These are phyloP conservation scores for Hyperoodon ampullatus DNA, from an alignment of 2,113 vertebrate species.

Conservation along the genomic window DNA sequence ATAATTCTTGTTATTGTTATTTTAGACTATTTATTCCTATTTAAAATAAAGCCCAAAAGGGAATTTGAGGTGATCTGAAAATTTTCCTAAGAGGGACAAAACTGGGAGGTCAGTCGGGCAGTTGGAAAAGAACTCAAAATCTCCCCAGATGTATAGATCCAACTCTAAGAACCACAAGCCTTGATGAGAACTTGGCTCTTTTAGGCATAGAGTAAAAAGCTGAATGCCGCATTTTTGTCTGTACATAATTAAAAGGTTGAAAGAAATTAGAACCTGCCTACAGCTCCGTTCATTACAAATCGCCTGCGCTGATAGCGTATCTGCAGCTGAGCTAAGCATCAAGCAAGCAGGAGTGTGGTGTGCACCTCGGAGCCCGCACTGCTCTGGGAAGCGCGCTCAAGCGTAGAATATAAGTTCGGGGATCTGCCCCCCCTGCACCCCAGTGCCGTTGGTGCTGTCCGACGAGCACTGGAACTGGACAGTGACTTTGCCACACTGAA, in stretches of 20 bases:
- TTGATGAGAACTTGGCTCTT: slow-evolving; percentile 72
- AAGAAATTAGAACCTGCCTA: slow-evolving; percentile 77
- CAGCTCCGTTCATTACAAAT: slow-evolving; percentile 72
- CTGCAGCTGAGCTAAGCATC: slow-evolving; percentile 81
- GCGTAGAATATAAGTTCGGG: slow-evolving; percentile 98
- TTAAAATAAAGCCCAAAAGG: slow-evolving; percentile 71
- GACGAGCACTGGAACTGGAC: slow-evolving; percentile 99
- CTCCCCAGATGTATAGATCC: slow-evolving; percentile 34
- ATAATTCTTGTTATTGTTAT: slow-evolving; percentile 41
- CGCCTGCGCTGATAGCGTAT: slow-evolving; percentile 74
- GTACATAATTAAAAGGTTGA: slow-evolving; percentile 79
- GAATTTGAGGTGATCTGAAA: slow-evolving; percentile 60
- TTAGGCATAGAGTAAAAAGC: slow-evolving; percentile 79
- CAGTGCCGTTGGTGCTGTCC: slow-evolving; percentile 98
- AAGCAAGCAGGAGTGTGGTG: slow-evolving; percentile 70
- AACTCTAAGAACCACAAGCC: slow-evolving; percentile 70
- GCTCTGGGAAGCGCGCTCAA: slow-evolving; percentile 82
- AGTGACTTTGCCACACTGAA: slow-evolving; percentile 97
- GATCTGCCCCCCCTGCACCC: slow-evolving; percentile 98
- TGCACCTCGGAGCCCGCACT: slow-evolving; percentile 54
- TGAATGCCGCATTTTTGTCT: slow-evolving; percentile 77
- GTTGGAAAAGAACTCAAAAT: slow-evolving; percentile 54
- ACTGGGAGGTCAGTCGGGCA: neutral
- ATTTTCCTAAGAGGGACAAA: slow-evolving; percentile 58
- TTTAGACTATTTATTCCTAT: slow-evolving; percentile 23